Percentiles rank a stretch among this genome's conserved stretches.
Conservation (phyloP, 92 coral and sea anemone species). For the Umimayanthus kanabou region DNA sequence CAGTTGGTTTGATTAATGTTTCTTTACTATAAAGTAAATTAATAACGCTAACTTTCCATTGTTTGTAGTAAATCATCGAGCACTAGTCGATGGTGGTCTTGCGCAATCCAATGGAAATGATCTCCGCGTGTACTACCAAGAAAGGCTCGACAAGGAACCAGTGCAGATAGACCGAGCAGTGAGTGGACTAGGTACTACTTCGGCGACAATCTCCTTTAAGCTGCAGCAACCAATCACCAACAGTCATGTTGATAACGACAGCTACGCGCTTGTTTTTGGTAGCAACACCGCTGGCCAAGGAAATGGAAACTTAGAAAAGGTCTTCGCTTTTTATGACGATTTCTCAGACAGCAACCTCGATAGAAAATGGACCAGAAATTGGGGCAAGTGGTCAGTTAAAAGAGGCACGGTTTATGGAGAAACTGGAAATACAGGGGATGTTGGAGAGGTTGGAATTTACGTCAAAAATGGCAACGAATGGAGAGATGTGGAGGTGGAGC, state of each 20-base stretch:
- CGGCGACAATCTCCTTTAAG: conserved; percentile 45
- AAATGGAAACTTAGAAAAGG: conserved; percentile 54
- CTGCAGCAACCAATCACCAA: conserved; percentile 48
- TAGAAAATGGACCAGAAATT: conserved; percentile 53
- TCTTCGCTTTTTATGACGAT: conserved; percentile 66
- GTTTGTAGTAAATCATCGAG: conserved; percentile 58
- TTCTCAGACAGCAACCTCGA: conserved; percentile 52
- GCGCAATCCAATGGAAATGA: conserved; percentile 55
- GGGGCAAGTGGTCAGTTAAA: conserved; percentile 57
- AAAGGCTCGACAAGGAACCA: conserved; percentile 23
- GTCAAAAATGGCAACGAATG: conserved; percentile 61
- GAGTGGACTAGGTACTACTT: conserved; percentile 45
- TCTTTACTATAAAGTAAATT: background rate
- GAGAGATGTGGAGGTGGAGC: conserved; percentile 80
- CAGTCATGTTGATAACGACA: conserved; percentile 30
- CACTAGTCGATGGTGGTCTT: conserved; percentile 40
- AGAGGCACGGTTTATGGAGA: conserved; percentile 58
- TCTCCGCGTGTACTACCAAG: conserved; percentile 50
- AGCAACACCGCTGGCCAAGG: conserved; percentile 55
- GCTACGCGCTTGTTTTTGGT: conserved; percentile 61
- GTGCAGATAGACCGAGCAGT: conserved; percentile 59
- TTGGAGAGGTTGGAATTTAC: conserved; percentile 65
- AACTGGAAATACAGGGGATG: conserved; percentile 57
- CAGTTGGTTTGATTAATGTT: background rate
- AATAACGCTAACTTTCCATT: background rate